These are phyloP conservation scores for Agriopis aurantiaria DNA, from an alignment of 2,888 invertebrate genomes.

Conservation along the genomic window DNA sequence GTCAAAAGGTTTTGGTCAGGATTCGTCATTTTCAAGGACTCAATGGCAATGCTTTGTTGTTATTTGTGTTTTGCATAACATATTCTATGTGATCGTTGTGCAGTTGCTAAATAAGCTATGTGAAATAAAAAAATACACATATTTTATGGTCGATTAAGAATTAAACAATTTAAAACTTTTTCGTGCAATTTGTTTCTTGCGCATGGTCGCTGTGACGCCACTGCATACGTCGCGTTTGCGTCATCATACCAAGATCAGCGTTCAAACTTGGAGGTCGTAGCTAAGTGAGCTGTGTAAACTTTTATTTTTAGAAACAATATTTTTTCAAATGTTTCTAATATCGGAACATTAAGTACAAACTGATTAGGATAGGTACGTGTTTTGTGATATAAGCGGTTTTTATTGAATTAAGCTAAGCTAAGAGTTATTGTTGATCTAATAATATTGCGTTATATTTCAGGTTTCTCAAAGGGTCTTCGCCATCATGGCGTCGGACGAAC, in stretches of 20 bases:
- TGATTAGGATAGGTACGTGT: constrained; percentile 78
- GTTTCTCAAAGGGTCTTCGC: constrained; percentile 75
- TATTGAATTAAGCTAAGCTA: not conserved
- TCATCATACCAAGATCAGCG: constrained; percentile 79
- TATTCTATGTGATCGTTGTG: constrained; percentile 37
- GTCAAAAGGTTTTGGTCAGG: not conserved
- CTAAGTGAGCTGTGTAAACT: constrained; percentile 66
- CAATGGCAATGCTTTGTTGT: not conserved
- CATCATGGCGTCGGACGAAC: constrained; percentile 91
- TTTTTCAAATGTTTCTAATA: constrained; percentile 83
- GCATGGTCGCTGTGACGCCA: constrained; percentile 72
- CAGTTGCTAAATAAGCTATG: constrained; percentile 24
- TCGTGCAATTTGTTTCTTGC: constrained; percentile 60
- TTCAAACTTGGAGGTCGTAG: constrained; percentile 77
- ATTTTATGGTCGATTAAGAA: not conserved
- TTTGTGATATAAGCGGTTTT: not conserved
- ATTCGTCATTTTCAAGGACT: not conserved
- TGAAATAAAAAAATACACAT: not conserved
- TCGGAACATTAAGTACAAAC: constrained; percentile 83
- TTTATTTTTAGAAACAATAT: constrained; percentile 59
- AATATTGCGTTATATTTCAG: constrained; percentile 55
- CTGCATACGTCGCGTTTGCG: constrained; percentile 74
- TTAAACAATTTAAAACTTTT: constrained; percentile 44
- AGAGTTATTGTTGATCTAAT: not conserved
- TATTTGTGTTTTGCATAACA: not conserved